Evolutionary conservation across 1,140 invertebrate genomes (phyloP).

Genomic region (Neomicropteryx cornuta): DNA sequence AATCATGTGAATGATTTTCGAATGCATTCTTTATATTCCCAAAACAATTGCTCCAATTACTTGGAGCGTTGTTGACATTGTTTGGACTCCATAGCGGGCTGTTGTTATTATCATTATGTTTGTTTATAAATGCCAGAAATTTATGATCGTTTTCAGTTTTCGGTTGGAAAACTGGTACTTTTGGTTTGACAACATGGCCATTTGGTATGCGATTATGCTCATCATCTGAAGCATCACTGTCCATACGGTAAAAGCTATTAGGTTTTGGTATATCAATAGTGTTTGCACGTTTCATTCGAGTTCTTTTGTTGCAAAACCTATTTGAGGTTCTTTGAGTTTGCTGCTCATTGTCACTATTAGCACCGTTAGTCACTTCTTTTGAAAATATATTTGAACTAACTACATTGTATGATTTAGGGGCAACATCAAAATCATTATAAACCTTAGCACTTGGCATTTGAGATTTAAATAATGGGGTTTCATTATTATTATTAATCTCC

Average conservation of each 20-base stretch:
- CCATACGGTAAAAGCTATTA: constrained; percentile 37
- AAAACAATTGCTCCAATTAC: constrained; percentile 70
- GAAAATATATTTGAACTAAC: neutral
- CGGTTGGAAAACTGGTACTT: constrained; percentile 56
- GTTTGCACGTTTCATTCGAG: constrained; percentile 74
- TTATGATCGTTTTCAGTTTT: constrained; percentile 78
- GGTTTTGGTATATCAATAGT: constrained; percentile 79
- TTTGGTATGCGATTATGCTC: constrained; percentile 16
- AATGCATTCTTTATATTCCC: constrained; percentile 79
- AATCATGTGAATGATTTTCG: constrained; percentile 38
- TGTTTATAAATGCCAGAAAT: constrained; percentile 71
- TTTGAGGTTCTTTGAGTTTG: constrained; percentile 31
- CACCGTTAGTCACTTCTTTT: constrained; percentile 23
- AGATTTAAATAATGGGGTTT: no score
- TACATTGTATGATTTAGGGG: constrained; percentile 5
- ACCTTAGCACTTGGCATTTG: no score
- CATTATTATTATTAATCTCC: no score
- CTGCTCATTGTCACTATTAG: constrained; percentile 27
- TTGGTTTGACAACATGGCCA: constrained; percentile 19
- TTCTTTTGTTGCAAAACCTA: constrained; percentile 55
- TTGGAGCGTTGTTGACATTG: constrained; percentile 18
- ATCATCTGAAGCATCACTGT: constrained; percentile 38
- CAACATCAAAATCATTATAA: neutral
- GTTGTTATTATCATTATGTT: constrained; percentile 46
- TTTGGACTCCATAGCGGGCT: constrained; percentile 21